Evolutionary conservation across 2,797 vertebrate genomes (phyloP).

Genomic region (Molossus molossus): DNA sequence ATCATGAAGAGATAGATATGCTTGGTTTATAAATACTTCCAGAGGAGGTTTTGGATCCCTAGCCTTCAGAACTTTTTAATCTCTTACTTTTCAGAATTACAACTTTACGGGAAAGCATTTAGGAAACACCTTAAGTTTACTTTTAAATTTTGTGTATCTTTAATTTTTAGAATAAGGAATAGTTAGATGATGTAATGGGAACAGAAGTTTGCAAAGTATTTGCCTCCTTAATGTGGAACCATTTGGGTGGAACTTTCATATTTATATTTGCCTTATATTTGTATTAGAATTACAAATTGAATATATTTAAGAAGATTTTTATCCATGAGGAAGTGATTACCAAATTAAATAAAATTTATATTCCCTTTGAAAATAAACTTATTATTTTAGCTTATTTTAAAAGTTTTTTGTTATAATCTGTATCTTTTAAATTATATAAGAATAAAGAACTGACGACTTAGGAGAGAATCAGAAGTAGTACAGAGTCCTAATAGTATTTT

Average conservation of each 20-base stretch:
- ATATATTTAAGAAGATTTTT: conserved; percentile 28
- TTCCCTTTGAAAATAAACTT: conserved; percentile 53
- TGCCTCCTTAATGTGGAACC: background rate
- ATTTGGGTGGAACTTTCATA: background rate
- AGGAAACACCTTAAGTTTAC: background rate
- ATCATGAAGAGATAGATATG: background rate
- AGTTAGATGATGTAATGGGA: conserved; percentile 12
- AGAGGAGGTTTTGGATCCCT: conserved; percentile 11
- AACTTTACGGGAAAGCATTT: background rate
- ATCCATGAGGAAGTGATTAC: conserved; percentile 3
- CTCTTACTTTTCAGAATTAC: conserved; percentile 16
- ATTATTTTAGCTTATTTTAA: conserved; percentile 43
- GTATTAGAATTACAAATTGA: conserved; percentile 16
- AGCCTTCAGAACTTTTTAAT: conserved; percentile 26
- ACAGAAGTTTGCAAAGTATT: background rate
- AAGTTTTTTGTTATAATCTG: conserved; percentile 2
- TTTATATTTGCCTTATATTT: conserved; percentile 48
- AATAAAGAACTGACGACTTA: conserved; percentile 32
- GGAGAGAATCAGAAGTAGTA: background rate
- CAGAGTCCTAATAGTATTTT: background rate
- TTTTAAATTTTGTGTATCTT: conserved; percentile 46
- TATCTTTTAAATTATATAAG: conserved; percentile 45
- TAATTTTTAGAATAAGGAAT: conserved; percentile 41
- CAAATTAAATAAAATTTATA: conserved; percentile 38
- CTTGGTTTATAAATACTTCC: background rate